Percentiles rank a stretch among this genome's conserved stretches.
Conservation (phyloP, 2,888 invertebrate species). For the Clitarchus hookeri region DNA sequence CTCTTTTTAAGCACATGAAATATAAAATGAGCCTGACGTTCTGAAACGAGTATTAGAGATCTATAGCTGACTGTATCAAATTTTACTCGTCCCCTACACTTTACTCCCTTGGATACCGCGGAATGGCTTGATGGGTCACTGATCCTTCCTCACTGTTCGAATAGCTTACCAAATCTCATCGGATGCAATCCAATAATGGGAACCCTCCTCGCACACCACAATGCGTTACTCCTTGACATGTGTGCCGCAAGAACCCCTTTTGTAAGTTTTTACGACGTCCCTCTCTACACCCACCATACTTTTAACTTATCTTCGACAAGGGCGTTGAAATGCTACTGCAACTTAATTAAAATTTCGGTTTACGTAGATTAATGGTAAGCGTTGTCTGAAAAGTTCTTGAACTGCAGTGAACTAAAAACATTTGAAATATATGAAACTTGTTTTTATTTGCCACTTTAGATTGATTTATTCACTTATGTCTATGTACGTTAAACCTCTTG, state of each 20-base stretch:
- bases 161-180: not conserved
- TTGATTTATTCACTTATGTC: too few relatives aligned
- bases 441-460: too few relatives aligned
- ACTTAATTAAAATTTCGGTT: too few relatives aligned
- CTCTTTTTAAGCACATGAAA: not conserved
- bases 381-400: too few relatives aligned
- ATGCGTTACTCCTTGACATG: not conserved
- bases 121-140: conserved; percentile 34
- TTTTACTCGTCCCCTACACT: not conserved
- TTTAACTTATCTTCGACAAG: not conserved
- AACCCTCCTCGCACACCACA: not conserved
- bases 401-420: too few relatives aligned
- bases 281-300: not conserved
- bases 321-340: too few relatives aligned
- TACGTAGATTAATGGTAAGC: too few relatives aligned
- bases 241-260: not conserved
- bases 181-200: not conserved
- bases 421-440: too few relatives aligned
- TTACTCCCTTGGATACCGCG: not conserved
- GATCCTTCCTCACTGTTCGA: conserved; percentile 11
- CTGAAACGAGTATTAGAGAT: not conserved
- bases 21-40: not conserved
- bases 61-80: not conserved
- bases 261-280: not conserved
- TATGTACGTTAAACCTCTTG: too few relatives aligned